phyloP scores from a whole-genome alignment of 2,113 vertebrate genomes.

The Salvelinus sp. region DNA sequence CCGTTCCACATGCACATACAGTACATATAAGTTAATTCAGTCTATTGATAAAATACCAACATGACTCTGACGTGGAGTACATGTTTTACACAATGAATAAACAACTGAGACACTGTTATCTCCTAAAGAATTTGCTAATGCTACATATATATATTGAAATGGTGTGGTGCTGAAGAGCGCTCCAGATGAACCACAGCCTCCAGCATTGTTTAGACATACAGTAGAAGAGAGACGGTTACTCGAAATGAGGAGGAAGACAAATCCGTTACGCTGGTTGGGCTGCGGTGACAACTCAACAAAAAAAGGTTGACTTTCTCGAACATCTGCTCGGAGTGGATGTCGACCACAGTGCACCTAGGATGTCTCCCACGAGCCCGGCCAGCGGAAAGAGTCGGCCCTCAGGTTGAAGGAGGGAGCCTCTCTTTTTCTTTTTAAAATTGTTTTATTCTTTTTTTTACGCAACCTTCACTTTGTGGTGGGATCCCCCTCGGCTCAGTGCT shows the following conservation, averaged over 20 bases:
- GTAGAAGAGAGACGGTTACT: background rate
- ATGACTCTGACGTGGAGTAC: background rate
- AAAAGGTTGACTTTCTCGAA: constrained; percentile 2
- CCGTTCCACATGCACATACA: background rate
- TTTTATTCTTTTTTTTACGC: constrained; percentile 68
- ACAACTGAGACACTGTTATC: background rate
- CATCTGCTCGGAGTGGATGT: constrained; percentile 26
- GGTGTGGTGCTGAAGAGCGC: background rate
- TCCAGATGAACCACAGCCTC: background rate
- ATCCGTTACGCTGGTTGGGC: constrained; percentile 28
- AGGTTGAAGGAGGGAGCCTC: constrained; percentile 41
- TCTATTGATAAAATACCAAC: background rate
- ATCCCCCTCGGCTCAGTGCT: constrained; percentile 74
- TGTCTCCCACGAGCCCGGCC: constrained; percentile 26
- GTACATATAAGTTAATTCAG: background rate
- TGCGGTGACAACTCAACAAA: constrained; percentile 12
- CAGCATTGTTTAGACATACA: background rate
- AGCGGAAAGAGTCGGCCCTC: constrained; percentile 33
- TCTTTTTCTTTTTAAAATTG: background rate
- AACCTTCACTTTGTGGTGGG: constrained; percentile 84
- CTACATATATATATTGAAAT: background rate
- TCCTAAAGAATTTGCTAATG: background rate
- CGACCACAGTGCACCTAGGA: constrained; percentile 29
- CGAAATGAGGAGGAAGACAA: background rate
- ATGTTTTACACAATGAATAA: background rate